phyloP scores from a whole-genome alignment of 2,113 vertebrate species.

The Pungitius pungitius region DNA sequence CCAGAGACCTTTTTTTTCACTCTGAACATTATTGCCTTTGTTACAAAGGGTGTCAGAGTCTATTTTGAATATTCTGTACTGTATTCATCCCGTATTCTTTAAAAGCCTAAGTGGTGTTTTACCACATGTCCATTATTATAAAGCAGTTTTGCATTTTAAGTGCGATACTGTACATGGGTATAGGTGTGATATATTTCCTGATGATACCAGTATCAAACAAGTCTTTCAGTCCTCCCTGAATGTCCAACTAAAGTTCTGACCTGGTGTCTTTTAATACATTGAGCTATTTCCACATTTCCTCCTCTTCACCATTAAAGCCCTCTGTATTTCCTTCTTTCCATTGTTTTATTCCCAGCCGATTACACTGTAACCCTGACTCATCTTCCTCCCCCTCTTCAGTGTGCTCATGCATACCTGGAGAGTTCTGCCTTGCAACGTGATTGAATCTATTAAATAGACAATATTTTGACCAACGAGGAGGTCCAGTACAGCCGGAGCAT shows the following conservation, averaged over 20 bases:
- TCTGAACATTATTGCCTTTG: not conserved
- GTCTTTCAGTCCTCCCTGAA: not conserved
- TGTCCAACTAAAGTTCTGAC: slow-evolving; percentile 12
- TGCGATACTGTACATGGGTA: not conserved
- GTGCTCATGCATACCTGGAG: slow-evolving; percentile 36
- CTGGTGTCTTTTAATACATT: slow-evolving; percentile 33
- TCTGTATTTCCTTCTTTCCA: slow-evolving; percentile 42
- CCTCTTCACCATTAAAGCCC: slow-evolving; percentile 23
- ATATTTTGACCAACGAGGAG: not conserved
- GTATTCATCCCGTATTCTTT: not conserved
- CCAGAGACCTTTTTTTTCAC: slow-evolving; percentile 4
- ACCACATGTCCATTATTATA: not conserved
- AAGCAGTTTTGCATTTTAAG: not conserved
- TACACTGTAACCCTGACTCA: slow-evolving; percentile 46
- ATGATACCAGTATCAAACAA: not conserved
- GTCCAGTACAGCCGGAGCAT: not conserved
- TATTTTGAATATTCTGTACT: not conserved
- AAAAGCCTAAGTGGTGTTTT: not conserved
- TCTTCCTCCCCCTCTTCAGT: slow-evolving; percentile 28
- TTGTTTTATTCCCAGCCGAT: slow-evolving; percentile 35
- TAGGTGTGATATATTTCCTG: not conserved
- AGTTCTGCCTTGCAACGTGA: slow-evolving; percentile 35
- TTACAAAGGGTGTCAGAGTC: not conserved
- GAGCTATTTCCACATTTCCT: slow-evolving; percentile 34
- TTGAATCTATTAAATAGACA: slow-evolving; percentile 2